phyloP scores from a whole-genome alignment of 2,113 vertebrate species.

The Oreochromis niloticus region DNA sequence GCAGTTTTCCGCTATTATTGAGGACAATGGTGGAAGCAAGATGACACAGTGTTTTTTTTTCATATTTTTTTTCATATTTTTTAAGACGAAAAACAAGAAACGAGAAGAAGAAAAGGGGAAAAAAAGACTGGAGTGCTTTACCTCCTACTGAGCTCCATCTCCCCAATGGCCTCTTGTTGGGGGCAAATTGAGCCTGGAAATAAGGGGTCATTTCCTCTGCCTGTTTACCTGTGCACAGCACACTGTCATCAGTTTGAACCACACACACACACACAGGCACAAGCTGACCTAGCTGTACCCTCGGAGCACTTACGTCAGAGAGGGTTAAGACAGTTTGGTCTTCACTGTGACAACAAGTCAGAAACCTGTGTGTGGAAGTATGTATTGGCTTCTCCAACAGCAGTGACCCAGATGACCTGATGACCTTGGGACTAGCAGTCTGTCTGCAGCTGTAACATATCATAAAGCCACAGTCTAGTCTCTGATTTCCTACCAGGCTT shows the following conservation, averaged over 20 bases:
- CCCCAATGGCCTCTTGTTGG: conserved; percentile 42
- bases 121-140: conserved; percentile 29
- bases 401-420: neutral
- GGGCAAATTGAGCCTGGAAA: conserved; percentile 66
- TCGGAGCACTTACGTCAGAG: conserved; percentile 16
- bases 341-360: conserved; percentile 1
- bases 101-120: neutral
- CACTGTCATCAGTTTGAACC: conserved; percentile 30
- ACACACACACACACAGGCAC: neutral
- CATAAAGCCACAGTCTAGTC: neutral
- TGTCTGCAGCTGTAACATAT: neutral
- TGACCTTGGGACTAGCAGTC: neutral
- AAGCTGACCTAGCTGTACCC: conserved; percentile 40
- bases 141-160: conserved; percentile 53
- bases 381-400: neutral
- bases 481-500: neutral
- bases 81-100: conserved; percentile 2
- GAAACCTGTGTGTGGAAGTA: neutral
- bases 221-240: conserved; percentile 57
- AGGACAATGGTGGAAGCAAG: conserved; percentile 9
- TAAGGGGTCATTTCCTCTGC: conserved; percentile 67
- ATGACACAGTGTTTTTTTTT: neutral
- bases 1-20: conserved; percentile 35
- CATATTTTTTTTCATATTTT: neutral
- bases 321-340: conserved; percentile 13